Evolutionary conservation across 2,888 invertebrate species (phyloP), one percentile per base, ranked within the genome.

Genomic region (Melanostoma scalare): DNA sequence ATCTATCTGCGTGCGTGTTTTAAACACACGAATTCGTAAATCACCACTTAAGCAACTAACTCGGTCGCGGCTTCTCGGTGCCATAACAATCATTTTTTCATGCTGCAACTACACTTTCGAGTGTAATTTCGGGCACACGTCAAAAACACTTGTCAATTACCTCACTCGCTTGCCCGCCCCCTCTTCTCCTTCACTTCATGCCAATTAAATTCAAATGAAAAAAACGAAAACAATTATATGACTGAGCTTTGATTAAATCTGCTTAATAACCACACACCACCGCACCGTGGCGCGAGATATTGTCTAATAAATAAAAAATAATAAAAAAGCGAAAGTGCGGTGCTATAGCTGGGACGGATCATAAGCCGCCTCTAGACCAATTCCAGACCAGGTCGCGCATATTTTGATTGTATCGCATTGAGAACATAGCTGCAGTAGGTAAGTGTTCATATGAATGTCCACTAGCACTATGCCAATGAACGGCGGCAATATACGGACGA

Each of bases 121-220:
- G 81, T 72, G 77, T 72, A 68, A 77, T 78, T 73, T 78, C 72
- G 73, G 78, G 58, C 78, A 60, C 82, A 82, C 78, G 82, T 82
- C 82, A 78, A 40, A 82, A 74, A 77, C 82, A 82, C 78, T 73
- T 82, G 82, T 78, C 82, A 82, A 82, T 82, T 78, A 81, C 42
- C 3, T 4, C n/a, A n/a, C 55, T 52, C 42, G 31, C 46, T 2
- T 8, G 9, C n/a, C 9, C 6, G 40, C 30, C 20, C 5, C 44
- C 63, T 36, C 48, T 50, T 3, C 35, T 9, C 63, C 10, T 56
- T 52, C 31, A 36, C 58, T 8, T n/a, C 42, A 61, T 61, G 74
- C 74, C 74, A 84, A 84, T 84, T 84, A 79, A 84, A 79, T 74
- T 84, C 84, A 69, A 84, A 75, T 78, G 68, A 74, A 84, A 84